phyloP scores from a whole-genome alignment of 2,113 vertebrate genomes.

The Trinectes maculatus region DNA sequence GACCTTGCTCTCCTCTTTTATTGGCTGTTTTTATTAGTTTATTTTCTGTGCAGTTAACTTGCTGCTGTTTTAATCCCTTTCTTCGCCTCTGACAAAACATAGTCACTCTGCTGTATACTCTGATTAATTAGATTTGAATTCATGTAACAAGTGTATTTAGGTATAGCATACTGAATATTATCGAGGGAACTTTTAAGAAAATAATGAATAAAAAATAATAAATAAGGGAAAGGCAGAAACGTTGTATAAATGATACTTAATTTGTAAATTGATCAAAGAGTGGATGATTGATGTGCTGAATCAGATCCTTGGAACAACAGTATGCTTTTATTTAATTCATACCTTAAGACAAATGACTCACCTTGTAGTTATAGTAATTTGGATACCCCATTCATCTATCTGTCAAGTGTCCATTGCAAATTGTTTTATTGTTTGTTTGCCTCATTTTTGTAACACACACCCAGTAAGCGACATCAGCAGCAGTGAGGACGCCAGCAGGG shows the following conservation, averaged over 20 bases:
- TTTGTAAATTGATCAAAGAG: no score
- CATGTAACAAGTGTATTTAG: no score
- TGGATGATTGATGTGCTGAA: no score
- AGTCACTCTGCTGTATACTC: neutral
- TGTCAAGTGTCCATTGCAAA: constrained; percentile 4
- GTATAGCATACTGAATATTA: no score
- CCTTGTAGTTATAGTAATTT: constrained; percentile 48
- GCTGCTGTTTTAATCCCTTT: neutral
- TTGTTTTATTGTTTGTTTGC: constrained; percentile 40
- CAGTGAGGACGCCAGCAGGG: constrained; percentile 38
- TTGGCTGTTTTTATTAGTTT: neutral
- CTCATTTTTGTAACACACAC: constrained; percentile 33
- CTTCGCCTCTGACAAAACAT: neutral
- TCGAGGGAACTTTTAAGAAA: no score
- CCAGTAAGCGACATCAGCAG: constrained; percentile 20
- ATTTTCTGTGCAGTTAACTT: neutral
- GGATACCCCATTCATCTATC: constrained; percentile 28
- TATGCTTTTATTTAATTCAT: constrained; percentile 20
- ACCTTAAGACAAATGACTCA: constrained; percentile 1
- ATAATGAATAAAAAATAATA: neutral
- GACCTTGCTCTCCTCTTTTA: neutral
- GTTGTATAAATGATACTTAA: no score
- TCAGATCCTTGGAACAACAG: no score
- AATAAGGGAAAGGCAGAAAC: no score
- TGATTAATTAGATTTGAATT: no score